These are phyloP conservation scores for Tringa solitaria DNA, from an alignment of 2,113 vertebrate genomes.

Conservation along the genomic window DNA sequence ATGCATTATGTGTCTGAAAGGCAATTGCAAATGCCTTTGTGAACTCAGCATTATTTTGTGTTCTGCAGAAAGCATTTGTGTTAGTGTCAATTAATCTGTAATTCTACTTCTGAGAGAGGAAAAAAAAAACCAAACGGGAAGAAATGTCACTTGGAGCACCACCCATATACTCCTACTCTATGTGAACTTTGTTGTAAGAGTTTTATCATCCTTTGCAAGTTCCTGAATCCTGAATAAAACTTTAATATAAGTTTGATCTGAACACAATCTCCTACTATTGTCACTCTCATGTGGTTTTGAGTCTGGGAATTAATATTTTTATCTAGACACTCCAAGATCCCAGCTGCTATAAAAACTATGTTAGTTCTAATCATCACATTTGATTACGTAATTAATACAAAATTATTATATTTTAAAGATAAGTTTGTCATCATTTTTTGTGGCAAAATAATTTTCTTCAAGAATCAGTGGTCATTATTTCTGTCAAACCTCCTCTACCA, in stretches of 20 bases:
- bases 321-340: neutral
- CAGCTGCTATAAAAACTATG: neutral
- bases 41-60: constrained; percentile 61
- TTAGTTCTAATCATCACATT: neutral
- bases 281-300: neutral
- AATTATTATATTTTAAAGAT: neutral
- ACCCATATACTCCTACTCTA: neutral
- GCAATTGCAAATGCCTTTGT: constrained; percentile 59
- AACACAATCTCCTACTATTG: neutral
- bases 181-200: neutral
- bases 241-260: constrained; percentile 14
- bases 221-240: constrained; percentile 18
- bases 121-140: neutral
- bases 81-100: constrained; percentile 55
- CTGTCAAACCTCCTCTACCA: neutral
- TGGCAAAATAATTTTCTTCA: neutral
- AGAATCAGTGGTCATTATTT: neutral
- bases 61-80: constrained; percentile 48
- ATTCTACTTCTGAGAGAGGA: neutral
- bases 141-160: neutral
- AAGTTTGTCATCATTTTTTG: neutral
- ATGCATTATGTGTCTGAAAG: constrained; percentile 53
- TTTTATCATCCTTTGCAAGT: constrained; percentile 12
- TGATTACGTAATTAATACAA: neutral
- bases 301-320: neutral